These are phyloP conservation scores for Vombatus ursinus DNA, from an alignment of 2,113 vertebrate genomes.

Conservation along the genomic window DNA sequence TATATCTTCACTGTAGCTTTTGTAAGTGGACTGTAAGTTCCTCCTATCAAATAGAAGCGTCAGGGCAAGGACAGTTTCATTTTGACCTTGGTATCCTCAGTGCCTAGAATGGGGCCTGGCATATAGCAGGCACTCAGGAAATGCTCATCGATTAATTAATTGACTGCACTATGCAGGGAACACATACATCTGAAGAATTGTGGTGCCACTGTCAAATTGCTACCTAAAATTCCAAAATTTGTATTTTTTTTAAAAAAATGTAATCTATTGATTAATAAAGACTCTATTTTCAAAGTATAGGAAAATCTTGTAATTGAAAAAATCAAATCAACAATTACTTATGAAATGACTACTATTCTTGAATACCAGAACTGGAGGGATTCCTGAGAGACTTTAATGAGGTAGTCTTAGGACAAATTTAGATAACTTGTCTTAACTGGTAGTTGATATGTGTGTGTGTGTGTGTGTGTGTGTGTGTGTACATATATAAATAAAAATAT, in stretches of 20 bases:
- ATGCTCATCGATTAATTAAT: neutral
- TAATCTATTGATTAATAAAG: neutral
- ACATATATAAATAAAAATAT: neutral
- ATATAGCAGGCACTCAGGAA: neutral
- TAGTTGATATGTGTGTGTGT: neutral
- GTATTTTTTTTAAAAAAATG: constrained; percentile 33
- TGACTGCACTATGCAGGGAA: neutral
- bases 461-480: too few species aligned
- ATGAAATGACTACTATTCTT: neutral
- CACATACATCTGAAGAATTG: neutral
- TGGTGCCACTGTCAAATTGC: neutral
- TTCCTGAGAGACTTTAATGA: neutral
- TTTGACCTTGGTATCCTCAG: neutral
- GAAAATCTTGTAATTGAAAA: constrained; percentile 33
- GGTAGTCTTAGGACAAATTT: neutral
- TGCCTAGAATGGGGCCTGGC: neutral
- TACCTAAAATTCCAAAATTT: neutral
- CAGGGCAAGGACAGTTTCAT: neutral
- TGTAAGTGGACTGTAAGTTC: neutral
- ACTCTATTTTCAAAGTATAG: constrained; percentile 55
- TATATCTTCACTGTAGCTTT: neutral
- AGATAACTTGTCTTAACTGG: neutral
- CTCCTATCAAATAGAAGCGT: neutral
- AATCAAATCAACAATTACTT: constrained; percentile 11
- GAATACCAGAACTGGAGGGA: neutral